These are phyloP conservation scores for Lymantria dispar DNA, from an alignment of 2,888 invertebrate species.

Conservation along the genomic window DNA sequence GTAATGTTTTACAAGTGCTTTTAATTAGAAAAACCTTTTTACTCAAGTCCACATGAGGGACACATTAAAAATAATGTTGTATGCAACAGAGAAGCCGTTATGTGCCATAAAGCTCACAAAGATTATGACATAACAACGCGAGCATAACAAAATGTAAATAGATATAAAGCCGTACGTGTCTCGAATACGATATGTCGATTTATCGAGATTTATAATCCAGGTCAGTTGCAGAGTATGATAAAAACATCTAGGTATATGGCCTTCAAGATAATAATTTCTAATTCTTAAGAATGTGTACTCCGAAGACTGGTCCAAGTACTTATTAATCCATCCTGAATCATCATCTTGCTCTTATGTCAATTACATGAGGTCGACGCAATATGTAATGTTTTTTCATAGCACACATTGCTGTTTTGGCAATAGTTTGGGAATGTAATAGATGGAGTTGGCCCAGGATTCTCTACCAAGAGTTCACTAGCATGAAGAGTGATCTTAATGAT, in stretches of 20 bases:
- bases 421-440: too few relatives aligned
- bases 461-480: too few relatives aligned
- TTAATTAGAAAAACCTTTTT: background rate
- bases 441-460: too few relatives aligned
- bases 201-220: constrained; percentile 52
- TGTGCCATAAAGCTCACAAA: background rate
- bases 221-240: constrained; percentile 24
- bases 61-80: background rate
- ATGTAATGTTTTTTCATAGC: too few relatives aligned
- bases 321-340: too few relatives aligned
- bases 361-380: too few relatives aligned
- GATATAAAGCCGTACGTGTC: constrained; percentile 52
- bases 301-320: too few relatives aligned
- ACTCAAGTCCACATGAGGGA: background rate
- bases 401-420: too few relatives aligned
- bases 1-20: background rate
- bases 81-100: background rate
- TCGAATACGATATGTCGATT: constrained; percentile 52
- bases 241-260: background rate
- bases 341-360: too few relatives aligned
- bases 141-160: constrained; percentile 46
- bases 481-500: too few relatives aligned
- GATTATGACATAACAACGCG: constrained; percentile 23
- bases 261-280: too few relatives aligned
- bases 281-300: too few relatives aligned